These are phyloP conservation scores for Capromys pilorides DNA, from an alignment of 2,797 vertebrate species.

Conservation along the genomic window DNA sequence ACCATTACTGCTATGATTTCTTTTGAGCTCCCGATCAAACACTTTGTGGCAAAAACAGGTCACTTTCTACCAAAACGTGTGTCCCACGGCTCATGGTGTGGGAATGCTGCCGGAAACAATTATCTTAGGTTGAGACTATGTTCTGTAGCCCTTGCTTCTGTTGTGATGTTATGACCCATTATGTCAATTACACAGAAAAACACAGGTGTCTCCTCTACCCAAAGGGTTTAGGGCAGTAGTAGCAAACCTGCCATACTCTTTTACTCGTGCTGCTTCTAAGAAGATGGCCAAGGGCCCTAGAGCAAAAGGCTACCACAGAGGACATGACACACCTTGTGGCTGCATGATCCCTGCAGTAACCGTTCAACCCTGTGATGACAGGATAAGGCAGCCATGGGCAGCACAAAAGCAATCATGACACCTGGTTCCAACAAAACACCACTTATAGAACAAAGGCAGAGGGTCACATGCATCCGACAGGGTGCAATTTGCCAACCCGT, in stretches of 20 bases:
- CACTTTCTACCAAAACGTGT: background rate
- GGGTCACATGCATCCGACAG: background rate
- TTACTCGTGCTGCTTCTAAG: background rate
- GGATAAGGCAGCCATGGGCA: background rate
- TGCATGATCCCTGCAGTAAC: background rate
- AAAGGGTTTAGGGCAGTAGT: background rate
- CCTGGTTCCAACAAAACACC: background rate
- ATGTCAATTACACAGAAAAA: constrained; percentile 10
- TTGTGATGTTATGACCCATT: background rate
- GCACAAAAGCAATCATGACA: background rate
- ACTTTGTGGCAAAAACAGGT: background rate
- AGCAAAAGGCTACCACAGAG: background rate
- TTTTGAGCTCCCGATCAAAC: background rate
- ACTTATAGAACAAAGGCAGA: background rate
- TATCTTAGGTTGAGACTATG: background rate
- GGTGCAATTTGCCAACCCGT: background rate
- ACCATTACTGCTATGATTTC: background rate
- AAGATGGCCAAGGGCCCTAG: background rate
- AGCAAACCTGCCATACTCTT: background rate
- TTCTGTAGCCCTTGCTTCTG: background rate
- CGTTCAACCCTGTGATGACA: background rate
- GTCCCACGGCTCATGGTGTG: background rate
- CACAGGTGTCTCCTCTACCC: background rate
- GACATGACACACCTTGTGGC: background rate
- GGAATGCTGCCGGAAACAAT: background rate